phyloP scores from a whole-genome alignment of 2,888 invertebrate genomes.

The Nomada ruficornis region DNA sequence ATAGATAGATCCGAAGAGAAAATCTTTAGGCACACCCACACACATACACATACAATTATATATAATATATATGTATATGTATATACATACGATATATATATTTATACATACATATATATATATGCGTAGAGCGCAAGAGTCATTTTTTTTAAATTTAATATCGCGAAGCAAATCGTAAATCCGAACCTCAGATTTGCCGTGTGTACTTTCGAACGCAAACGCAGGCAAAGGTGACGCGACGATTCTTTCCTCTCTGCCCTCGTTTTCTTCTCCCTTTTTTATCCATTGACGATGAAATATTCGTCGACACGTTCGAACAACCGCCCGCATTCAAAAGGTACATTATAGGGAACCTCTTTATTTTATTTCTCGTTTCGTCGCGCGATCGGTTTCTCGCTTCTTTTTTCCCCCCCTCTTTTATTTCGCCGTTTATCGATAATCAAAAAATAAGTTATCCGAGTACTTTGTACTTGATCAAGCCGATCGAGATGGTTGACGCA shows the following conservation, averaged over 20 bases:
- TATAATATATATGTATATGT: slow-evolving; percentile 69
- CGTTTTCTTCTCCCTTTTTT: not conserved
- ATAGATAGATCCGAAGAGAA: slow-evolving; percentile 70
- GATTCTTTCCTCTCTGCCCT: not conserved
- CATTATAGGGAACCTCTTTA: not conserved
- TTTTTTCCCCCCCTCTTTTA: not conserved
- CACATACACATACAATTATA: slow-evolving; percentile 73
- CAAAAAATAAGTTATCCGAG: slow-evolving; percentile 63
- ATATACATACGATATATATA: slow-evolving; percentile 72
- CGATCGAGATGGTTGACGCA: slow-evolving; percentile 50
- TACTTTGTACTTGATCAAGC: slow-evolving; percentile 62
- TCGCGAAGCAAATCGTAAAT: slow-evolving; percentile 69
- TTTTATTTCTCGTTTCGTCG: slow-evolving; percentile 4
- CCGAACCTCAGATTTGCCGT: slow-evolving; percentile 52
- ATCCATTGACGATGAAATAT: not conserved
- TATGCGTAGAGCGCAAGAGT: slow-evolving; percentile 68
- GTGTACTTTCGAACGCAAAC: slow-evolving; percentile 42
- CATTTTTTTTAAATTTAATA: slow-evolving; percentile 46
- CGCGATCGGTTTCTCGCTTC: slow-evolving; percentile 44
- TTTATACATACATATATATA: slow-evolving; percentile 69
- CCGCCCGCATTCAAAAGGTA: not conserved
- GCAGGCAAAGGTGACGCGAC: slow-evolving; percentile 29
- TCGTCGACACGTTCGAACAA: slow-evolving; percentile 12
- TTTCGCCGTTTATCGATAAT: slow-evolving; percentile 43
- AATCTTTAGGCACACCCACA: slow-evolving; percentile 73